phyloP scores from a whole-genome alignment of 2,797 vertebrate species.

The Pteronotus mesoamericanus region DNA sequence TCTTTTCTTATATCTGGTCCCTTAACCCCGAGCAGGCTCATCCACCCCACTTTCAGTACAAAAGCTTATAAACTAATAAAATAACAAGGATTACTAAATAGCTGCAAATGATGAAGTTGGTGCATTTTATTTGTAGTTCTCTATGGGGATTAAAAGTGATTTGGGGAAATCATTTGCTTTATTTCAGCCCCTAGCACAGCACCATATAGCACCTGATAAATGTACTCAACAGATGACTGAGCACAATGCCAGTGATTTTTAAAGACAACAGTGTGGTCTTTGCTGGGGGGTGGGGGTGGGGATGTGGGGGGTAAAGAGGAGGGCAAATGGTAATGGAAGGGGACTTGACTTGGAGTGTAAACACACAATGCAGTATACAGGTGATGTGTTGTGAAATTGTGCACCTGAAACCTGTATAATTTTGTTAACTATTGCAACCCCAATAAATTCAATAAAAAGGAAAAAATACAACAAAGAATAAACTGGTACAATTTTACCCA shows the following conservation, averaged over 20 bases:
- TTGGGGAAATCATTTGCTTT: conserved; percentile 62
- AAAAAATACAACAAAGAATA: conserved; percentile 60
- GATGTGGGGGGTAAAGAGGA: neutral
- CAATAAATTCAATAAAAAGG: neutral
- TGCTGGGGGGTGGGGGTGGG: neutral
- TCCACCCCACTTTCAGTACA: neutral
- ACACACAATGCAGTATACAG: neutral
- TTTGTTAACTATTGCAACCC: neutral
- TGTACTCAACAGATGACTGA: conserved; percentile 51
- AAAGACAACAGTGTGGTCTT: neutral
- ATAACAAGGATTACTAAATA: conserved; percentile 44
- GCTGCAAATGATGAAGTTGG: conserved; percentile 45
- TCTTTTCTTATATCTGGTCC: neutral
- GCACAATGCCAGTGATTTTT: conserved; percentile 47
- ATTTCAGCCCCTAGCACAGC: conserved; percentile 37
- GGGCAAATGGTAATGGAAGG: neutral
- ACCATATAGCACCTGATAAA: conserved; percentile 48
- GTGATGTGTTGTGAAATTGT: neutral
- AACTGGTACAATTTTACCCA: conserved; percentile 44
- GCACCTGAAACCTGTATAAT: neutral
- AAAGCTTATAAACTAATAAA: conserved; percentile 47
- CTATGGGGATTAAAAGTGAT: conserved; percentile 57
- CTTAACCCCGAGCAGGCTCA: neutral
- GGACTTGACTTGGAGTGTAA: neutral
- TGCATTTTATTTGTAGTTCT: conserved; percentile 60